phyloP scores from a whole-genome alignment of 2,888 invertebrate genomes.

The Cataglyphis albicans region DNA sequence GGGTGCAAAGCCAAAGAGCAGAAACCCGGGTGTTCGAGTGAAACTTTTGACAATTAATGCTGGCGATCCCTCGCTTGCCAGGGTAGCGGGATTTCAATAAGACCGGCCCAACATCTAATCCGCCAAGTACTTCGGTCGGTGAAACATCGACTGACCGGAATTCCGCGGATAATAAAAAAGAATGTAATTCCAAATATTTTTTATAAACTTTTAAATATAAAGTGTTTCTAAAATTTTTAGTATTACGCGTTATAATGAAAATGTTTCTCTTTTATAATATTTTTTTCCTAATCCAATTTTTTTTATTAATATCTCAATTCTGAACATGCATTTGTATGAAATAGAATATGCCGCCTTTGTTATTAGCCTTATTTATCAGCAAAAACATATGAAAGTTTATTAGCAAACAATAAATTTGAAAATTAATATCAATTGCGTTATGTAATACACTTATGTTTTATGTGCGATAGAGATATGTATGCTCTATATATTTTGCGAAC shows the following conservation, averaged over 20 bases:
- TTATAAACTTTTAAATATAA: not conserved
- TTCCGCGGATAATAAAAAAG: not conserved
- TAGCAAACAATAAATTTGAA: not conserved
- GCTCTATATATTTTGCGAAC: not conserved
- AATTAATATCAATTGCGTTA: slow-evolving; percentile 4
- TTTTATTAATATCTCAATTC: not conserved
- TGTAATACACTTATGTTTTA: not conserved
- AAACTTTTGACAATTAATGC: slow-evolving; percentile 60
- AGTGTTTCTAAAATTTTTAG: not conserved
- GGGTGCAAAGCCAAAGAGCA: slow-evolving; percentile 57
- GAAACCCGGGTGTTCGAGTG: slow-evolving; percentile 45
- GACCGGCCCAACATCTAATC: slow-evolving; percentile 20
- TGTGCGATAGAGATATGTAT: not conserved
- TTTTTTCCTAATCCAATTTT: not conserved
- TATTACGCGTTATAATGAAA: not conserved
- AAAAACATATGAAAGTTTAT: not conserved
- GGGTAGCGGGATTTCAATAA: slow-evolving; percentile 43
- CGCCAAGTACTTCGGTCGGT: not conserved
- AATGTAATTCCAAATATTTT: not conserved
- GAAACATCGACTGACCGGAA: not conserved
- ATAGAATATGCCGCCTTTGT: not conserved
- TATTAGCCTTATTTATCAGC: not conserved
- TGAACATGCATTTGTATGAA: not conserved
- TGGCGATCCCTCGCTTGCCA: slow-evolving; percentile 6
- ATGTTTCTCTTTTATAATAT: not conserved